Base-by-base conservation (phyloP, 53 echinoderm and acorn worm species). In the Mesocentrotus franciscanus region DNA sequence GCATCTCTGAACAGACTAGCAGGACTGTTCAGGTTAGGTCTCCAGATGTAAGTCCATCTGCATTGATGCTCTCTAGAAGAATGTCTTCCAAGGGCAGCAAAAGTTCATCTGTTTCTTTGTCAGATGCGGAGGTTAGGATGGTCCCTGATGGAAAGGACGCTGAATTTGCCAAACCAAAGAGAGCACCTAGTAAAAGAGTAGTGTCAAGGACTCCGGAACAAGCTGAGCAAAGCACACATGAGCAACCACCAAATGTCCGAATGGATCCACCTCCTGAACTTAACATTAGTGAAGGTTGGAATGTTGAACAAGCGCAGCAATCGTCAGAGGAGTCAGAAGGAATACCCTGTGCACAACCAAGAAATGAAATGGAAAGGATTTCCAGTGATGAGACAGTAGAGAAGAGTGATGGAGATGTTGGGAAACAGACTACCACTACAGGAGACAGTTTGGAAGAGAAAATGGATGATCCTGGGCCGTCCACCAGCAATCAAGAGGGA, bases 331-430 rank as follows among this genome's bases (percentile, higher is more conserved):
- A 94, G 29, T 94, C 95, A 3, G 95, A 94, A 58, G 93, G 93
- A 36, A 94, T 94, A 33, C 95, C 95, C 56, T 94, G 95, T 94
- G 95, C 95, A 17, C 95, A 94, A 29, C 95, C 95, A n/a, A 71
- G 71, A 36, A 92, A 7, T 27, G 71, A 34, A n/a, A 22, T 11
- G 22, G 92, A 42, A 39, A 92, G 92, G 29, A 26, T 36, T 56
- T 92, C 87, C 10, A 94, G 68, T 4, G 95, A 66, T 78, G 94
- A 94, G 61, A 22, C 83, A 15, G 60, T 60, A 57, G 76, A 93
- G 16, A 78, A 60, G 93, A 93, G 66, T 56, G 60, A 92, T 49
- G 74, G 2, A 24, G 91, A 91, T 35, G 39, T 58, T 0, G 36
- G 64, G 17, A 61, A 61, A 59, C 62, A 64, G 36, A 81, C 81